phyloP scores from a whole-genome alignment of 1,140 invertebrate species.

The Bradysia coprophila region DNA sequence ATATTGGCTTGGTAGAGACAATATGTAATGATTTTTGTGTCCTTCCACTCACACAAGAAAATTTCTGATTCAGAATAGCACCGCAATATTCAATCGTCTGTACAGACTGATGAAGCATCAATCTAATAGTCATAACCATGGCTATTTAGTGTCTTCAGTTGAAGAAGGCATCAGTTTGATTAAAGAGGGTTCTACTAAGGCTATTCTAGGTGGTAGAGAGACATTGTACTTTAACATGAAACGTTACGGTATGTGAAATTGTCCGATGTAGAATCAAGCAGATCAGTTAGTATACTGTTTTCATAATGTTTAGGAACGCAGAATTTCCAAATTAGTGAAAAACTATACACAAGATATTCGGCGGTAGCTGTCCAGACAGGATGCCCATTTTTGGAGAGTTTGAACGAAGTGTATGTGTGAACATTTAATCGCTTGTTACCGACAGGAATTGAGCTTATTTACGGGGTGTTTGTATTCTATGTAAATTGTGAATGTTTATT shows the following conservation, averaged over 20 bases:
- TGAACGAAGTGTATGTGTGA: slow-evolving; percentile 51
- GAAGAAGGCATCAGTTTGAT: slow-evolving; percentile 43
- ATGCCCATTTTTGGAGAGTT: slow-evolving; percentile 44
- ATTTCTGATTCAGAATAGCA: slow-evolving; percentile 35
- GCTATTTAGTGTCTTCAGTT: slow-evolving; percentile 36
- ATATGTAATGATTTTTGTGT: too few relatives aligned
- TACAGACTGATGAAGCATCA: slow-evolving; percentile 40
- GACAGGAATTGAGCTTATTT: too few relatives aligned
- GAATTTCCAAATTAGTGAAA: slow-evolving; percentile 51
- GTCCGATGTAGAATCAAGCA: background rate
- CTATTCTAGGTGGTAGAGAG: slow-evolving; percentile 43
- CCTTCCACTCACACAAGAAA: background rate
- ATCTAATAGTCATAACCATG: slow-evolving; percentile 11
- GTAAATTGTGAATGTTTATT: slow-evolving; percentile 3
- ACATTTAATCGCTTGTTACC: slow-evolving; percentile 12
- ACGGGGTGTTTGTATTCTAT: too few relatives aligned
- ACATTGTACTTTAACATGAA: slow-evolving; percentile 50
- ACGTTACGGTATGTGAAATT: slow-evolving; percentile 30
- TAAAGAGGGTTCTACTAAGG: slow-evolving; percentile 29
- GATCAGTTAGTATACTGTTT: background rate
- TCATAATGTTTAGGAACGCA: slow-evolving; percentile 29
- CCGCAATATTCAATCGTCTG: slow-evolving; percentile 43
- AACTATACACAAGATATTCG: slow-evolving; percentile 49
- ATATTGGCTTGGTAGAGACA: background rate
- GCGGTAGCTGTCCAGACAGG: slow-evolving; percentile 52